Evolutionary conservation across 2,113 vertebrate genomes (phyloP).

Genomic region (Nettapus auritus): DNA sequence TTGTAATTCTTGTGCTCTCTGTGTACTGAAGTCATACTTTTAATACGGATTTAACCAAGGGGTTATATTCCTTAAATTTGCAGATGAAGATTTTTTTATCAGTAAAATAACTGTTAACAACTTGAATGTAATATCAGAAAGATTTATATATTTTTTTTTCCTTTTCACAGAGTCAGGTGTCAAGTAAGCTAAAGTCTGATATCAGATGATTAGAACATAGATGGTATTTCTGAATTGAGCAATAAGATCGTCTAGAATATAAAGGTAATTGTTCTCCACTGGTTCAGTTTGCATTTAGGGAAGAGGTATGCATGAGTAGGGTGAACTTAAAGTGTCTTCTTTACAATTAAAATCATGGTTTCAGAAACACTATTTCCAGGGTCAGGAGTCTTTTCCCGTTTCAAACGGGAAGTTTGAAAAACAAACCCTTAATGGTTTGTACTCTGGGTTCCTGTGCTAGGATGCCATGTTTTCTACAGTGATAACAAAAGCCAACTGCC

Average conservation of each 20-base stretch:
- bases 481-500: background rate
- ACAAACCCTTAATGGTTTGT: background rate
- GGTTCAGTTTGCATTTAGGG: background rate
- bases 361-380: background rate
- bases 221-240: background rate
- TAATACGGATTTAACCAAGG: background rate
- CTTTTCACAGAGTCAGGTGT: background rate
- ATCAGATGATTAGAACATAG: background rate
- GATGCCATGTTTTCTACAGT: background rate
- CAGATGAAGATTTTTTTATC: rapidly evolving
- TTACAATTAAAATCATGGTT: background rate
- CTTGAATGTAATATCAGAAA: background rate
- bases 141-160: background rate
- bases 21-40: background rate
- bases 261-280: background rate
- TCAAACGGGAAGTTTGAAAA: too few species aligned
- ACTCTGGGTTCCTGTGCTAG: background rate
- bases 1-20: background rate
- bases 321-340: background rate
- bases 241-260: background rate
- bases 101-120: background rate
- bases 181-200: background rate
- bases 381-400: background rate
- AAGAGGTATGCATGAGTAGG: background rate
- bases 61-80: background rate